Evolutionary conservation across 2,797 vertebrate species (phyloP).

Genomic region (Tenualosa thibaudeaui): DNA sequence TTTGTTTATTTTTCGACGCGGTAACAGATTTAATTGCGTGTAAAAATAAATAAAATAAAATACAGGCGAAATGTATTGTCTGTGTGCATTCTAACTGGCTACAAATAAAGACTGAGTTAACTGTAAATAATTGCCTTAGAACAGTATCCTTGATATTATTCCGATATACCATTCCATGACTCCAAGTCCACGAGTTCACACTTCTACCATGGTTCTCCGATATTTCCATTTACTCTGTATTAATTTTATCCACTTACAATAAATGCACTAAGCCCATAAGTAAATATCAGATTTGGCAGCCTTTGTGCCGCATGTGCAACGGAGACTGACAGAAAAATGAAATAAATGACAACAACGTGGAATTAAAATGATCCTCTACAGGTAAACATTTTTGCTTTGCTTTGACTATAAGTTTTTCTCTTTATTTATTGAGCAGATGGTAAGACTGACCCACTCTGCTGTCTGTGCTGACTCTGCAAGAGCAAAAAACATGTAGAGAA

Average conservation of each 20-base stretch:
- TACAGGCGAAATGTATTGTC: neutral
- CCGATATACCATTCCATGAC: no score
- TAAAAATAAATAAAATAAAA: neutral
- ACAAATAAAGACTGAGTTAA: neutral
- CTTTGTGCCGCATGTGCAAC: neutral
- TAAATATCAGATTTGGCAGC: no score
- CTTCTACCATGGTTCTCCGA: no score
- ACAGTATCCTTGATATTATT: no score
- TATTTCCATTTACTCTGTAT: no score
- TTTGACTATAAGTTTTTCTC: neutral
- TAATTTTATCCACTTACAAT: no score
- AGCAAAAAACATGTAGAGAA: neutral
- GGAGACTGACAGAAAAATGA: neutral
- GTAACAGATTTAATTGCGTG: neutral
- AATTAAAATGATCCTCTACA: no score
- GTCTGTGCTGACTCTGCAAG: slow-evolving; percentile 32
- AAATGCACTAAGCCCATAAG: no score
- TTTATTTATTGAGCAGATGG: neutral
- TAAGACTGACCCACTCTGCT: neutral
- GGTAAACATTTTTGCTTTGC: neutral
- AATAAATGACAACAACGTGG: no score
- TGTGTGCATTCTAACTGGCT: neutral
- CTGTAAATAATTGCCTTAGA: no score
- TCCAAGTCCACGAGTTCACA: no score
- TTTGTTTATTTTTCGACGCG: slow-evolving; percentile 40